A percentile compares a stretch with the other conserved stretches of the same genome.
Evolutionary conservation across 2,888 invertebrate genomes (phyloP).

Genomic region (Idaea aversata): DNA sequence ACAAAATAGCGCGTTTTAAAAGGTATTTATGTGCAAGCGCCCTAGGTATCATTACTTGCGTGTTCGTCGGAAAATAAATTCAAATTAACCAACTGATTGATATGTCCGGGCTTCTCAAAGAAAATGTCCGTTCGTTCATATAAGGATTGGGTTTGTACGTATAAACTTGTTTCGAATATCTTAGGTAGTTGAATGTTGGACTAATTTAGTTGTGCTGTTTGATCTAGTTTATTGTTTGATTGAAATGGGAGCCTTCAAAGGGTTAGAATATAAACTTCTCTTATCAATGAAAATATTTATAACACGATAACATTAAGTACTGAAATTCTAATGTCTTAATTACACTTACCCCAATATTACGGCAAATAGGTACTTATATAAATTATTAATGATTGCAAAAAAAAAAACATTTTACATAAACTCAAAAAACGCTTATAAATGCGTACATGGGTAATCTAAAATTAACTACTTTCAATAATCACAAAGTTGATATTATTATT

Average conservation of each 20-base stretch:
- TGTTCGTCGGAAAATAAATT: conserved; percentile 59
- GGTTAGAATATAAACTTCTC: conserved; percentile 3
- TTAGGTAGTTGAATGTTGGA: conserved; percentile 13
- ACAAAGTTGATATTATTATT: too few relatives aligned
- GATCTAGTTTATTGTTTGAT: conserved; percentile 23
- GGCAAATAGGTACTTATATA: too few relatives aligned
- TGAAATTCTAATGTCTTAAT: too few relatives aligned
- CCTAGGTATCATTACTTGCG: conserved; percentile 41
- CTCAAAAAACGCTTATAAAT: too few relatives aligned
- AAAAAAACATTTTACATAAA: too few relatives aligned
- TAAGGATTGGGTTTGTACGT: conserved; percentile 6
- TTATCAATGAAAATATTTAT: too few relatives aligned
- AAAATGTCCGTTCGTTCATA: conserved; percentile 20
- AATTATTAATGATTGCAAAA: too few relatives aligned
- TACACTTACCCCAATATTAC: too few relatives aligned
- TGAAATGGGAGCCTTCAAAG: conserved; percentile 20
- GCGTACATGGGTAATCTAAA: too few relatives aligned
- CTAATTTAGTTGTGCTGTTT: conserved; percentile 25
- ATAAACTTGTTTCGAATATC: conserved; percentile 22
- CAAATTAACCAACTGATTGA: conserved; percentile 59
- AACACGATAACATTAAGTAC: too few relatives aligned
- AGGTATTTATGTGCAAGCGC: not conserved
- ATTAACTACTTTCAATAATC: too few relatives aligned
- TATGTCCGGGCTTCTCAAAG: conserved; percentile 39
- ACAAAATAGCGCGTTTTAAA: too few relatives aligned